Evolutionary conservation across 2,797 vertebrate genomes (phyloP), one percentile per base, ranked within the genome.

Genomic region (Sciaenops ocellatus): DNA sequence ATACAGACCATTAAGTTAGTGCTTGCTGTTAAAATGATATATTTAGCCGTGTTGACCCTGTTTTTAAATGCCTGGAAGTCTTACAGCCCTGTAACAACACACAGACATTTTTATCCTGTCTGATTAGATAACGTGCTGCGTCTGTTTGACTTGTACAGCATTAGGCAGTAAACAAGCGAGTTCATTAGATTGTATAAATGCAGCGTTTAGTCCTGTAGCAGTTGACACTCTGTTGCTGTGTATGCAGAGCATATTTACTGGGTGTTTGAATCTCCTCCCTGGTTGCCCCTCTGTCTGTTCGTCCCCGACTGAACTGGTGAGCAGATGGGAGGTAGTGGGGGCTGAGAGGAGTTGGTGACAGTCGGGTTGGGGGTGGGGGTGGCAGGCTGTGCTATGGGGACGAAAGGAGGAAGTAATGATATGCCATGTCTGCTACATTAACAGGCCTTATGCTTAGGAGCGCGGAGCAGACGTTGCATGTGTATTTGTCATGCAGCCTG

Each of bases 281-380:
- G 46, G 68, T 62, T 59, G 77, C 55, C 78, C n/a, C 38, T 69
- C 66, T 79, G 60, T 64, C 44, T 67, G 62, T 67, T 74, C 16
- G 11, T 87, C 85, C 75, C 81, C 3, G 18, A 68, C 78, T 82
- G 77, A 84, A 78, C 84, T 11, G 77, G 41, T 68, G 74, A 91
- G 89, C 90, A 93, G 92, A 93, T 93, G 93, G 90, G 85, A 84
- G 61, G 67, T 71, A 85, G 79, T 57, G 70, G 75, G 56, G 80
- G 73, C 71, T 85, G 86, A 85, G 81, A 73, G 67, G 65, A 34
- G 17, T 69, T 76, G 50, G 85, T 66, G 83, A 85, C 83, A 85
- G 78, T 75, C 50, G 22, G 56, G 67, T 24, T 28, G 11, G 52
- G 8, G 42, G 5, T 2, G 60, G 59, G 26, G 3, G 60, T 28